Percentiles rank a stretch among this genome's conserved stretches.
These are phyloP conservation scores for Drosophila repleta DNA, from an alignment of 1,140 invertebrate genomes.

Conservation along the genomic window DNA sequence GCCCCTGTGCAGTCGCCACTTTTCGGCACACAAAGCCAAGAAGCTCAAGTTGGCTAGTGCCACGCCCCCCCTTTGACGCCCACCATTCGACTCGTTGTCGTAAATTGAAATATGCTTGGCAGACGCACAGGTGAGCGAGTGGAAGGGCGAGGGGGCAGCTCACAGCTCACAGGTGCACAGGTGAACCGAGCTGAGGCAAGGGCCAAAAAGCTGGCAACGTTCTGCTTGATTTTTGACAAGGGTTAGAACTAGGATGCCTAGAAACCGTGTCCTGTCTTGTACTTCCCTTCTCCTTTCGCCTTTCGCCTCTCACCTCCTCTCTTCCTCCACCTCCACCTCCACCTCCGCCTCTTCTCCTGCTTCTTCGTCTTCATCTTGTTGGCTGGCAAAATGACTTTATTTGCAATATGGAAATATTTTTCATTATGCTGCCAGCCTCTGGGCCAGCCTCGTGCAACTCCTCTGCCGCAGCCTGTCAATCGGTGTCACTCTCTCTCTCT, in stretches of 20 bases:
- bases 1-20: slow-evolving; percentile 8
- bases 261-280: slow-evolving; percentile 6
- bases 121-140: slow-evolving; percentile 6
- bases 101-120: slow-evolving; percentile 46
- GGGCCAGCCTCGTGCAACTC: slow-evolving; percentile 2
- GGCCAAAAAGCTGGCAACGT: slow-evolving; percentile 24
- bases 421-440: slow-evolving; percentile 63
- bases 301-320: too few species aligned
- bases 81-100: not conserved
- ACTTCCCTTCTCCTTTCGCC: not conserved
- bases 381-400: slow-evolving; percentile 70
- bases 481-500: slow-evolving; percentile 52
- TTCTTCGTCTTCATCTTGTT: not conserved
- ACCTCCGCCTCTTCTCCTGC: not conserved
- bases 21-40: slow-evolving; percentile 36
- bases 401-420: slow-evolving; percentile 82
- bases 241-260: slow-evolving; percentile 44
- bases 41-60: slow-evolving; percentile 4
- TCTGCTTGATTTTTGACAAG: slow-evolving; percentile 59
- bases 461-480: slow-evolving; percentile 57
- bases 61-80: not conserved
- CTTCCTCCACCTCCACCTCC: not conserved
- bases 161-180: slow-evolving; percentile 26
- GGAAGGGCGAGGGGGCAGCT: too few species aligned
- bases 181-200: not conserved